Conservation (phyloP, 1,140 invertebrate genomes). For the Drosophila lacteicornis region DNA sequence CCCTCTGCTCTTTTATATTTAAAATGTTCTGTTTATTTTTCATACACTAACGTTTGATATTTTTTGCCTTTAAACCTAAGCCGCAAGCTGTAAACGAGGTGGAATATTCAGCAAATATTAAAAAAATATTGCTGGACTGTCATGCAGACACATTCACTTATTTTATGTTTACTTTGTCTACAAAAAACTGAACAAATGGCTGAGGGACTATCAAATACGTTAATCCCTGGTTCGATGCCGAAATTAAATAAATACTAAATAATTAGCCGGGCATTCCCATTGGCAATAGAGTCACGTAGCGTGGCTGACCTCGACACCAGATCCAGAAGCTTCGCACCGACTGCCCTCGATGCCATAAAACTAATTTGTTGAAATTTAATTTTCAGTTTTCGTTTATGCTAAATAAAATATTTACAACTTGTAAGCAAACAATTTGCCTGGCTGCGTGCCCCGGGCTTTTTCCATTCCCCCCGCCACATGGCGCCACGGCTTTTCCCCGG, state of each 20-base stretch:
- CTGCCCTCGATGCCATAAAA: constrained; percentile 64
- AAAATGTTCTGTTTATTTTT: background rate
- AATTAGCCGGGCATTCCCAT: constrained; percentile 34
- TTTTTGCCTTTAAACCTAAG: background rate
- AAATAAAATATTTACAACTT: constrained; percentile 82
- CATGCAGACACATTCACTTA: background rate
- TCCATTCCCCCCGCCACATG: background rate
- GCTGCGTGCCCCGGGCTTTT: constrained; percentile 30
- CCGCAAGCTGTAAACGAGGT: background rate
- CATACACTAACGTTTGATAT: background rate
- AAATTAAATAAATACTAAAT: constrained; percentile 48
- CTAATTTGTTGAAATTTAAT: constrained; percentile 81
- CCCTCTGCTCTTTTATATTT: background rate
- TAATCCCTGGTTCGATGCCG: constrained; percentile 8
- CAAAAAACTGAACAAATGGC: background rate
- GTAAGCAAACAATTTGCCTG: constrained; percentile 76
- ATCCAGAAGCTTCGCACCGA: constrained; percentile 15
- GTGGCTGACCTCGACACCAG: constrained; percentile 29
- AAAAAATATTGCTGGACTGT: constrained; percentile 1
- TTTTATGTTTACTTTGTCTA: constrained; percentile 4
- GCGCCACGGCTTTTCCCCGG: background rate
- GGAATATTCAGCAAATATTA: background rate
- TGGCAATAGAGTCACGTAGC: constrained; percentile 50
- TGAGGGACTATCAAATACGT: background rate
- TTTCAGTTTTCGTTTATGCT: constrained; percentile 57